These are phyloP conservation scores for Pristionchus arcanus DNA, from an alignment of 2,888 invertebrate species.

Conservation along the genomic window DNA sequence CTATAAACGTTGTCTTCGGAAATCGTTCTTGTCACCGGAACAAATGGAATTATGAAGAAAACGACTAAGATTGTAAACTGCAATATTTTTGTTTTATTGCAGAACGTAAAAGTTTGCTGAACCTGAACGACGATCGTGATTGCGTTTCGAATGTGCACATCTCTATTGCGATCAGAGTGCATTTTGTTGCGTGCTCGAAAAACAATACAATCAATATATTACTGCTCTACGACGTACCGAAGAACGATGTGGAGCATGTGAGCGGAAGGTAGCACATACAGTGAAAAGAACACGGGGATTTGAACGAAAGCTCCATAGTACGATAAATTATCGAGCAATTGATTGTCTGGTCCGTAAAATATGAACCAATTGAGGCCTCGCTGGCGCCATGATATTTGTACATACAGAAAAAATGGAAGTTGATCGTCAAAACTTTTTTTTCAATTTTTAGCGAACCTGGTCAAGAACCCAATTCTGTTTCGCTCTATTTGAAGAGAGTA, in stretches of 20 bases:
- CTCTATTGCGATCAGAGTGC: background rate
- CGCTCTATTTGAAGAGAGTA: background rate
- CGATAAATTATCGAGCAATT: background rate
- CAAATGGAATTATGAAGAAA: background rate
- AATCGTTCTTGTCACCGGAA: background rate
- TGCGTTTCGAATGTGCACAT: background rate
- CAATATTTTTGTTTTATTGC: background rate
- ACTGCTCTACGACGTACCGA: background rate
- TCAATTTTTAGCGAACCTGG: background rate
- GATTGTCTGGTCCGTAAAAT: background rate
- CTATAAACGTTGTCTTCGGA: background rate
- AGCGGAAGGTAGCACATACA: background rate
- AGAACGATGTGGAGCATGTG: background rate
- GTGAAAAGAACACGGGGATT: background rate
- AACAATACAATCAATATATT: too few species aligned
- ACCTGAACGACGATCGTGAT: background rate
- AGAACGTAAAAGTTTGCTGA: background rate
- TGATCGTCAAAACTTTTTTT: too few species aligned
- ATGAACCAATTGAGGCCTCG: background rate
- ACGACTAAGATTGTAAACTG: background rate
- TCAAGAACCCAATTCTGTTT: background rate
- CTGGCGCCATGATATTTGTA: background rate
- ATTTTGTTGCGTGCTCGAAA: background rate
- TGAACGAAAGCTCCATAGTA: background rate
- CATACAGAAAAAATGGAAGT: background rate